Base-by-base conservation (phyloP, 1,140 invertebrate genomes). In the Sarcophaga bullata region DNA sequence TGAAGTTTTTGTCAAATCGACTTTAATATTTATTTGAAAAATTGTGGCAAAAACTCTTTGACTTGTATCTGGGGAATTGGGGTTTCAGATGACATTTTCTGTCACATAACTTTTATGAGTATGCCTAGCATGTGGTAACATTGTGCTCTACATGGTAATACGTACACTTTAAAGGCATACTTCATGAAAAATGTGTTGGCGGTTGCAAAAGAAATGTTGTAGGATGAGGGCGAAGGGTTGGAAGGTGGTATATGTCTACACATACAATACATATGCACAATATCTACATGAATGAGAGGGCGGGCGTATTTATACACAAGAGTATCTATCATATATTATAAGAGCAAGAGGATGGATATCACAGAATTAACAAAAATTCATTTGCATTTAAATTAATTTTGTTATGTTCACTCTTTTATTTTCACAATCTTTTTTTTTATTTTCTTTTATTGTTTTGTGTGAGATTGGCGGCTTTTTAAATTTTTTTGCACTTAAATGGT, bases 341-440 rank as follows among this genome's bases (percentile, higher is more conserved):
- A 68, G 25, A 37, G 25, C n/a, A 68, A 68, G 17, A n/a, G 19
- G 62, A 9, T n/a, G n/a, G 8, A 68, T 68, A 68, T 68, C n/a
- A 68, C 17, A 25, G 62, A 68, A 48, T 78, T 78, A 78, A 78
- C 75, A 52, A 50, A 62, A 78, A 78, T 78, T 78, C 75, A 78
- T 78, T 78, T 78, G 75, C 75, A 78, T 78, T 78, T 78, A 78
- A 78, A 78, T 78, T 78, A 78, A 78, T 78, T 78, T 78, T 78
- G 50, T 25, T 52, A 50, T 78, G 75, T 78, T 78, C 75, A 76
- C 15, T 37, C 25, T 37, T 37, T 37, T 37, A 37, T 37, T 37
- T 37, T 4, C 4, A 37, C 25, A 37, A 37, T 37, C 25, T 37
- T 37, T 37, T 37, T 37, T 37, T 2, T 37, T 37, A 37, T 37